Evolutionary conservation across 1,140 invertebrate species (phyloP).

Genomic region (Bombus pascuorum): DNA sequence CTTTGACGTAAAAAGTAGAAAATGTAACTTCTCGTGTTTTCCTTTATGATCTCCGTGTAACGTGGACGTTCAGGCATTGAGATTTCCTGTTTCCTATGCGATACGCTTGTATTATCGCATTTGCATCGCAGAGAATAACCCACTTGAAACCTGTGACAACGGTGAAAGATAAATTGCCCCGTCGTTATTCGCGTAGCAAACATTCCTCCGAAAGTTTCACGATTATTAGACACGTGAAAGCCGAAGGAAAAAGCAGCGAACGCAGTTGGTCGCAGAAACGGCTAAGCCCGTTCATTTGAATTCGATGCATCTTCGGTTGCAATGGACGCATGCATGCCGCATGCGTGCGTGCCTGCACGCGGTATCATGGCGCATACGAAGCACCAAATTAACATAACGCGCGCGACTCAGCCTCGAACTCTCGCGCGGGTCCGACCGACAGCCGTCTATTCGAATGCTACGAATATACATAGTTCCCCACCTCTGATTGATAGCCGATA

Average conservation of each 20-base stretch:
- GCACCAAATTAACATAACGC: slow-evolving; percentile 67
- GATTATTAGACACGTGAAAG: slow-evolving; percentile 25
- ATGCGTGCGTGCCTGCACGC: slow-evolving; percentile 55
- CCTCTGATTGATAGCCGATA: slow-evolving; percentile 56
- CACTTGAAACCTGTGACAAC: background rate
- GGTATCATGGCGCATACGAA: slow-evolving; percentile 71
- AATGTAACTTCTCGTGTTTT: too few relatives aligned
- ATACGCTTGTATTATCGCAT: background rate
- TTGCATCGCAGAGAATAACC: background rate
- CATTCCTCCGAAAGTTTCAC: background rate
- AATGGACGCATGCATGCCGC: slow-evolving; percentile 50
- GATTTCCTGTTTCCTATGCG: background rate
- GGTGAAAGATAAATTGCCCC: background rate
- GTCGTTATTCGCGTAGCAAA: background rate
- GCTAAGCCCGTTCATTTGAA: slow-evolving; percentile 65
- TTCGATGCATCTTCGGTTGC: slow-evolving; percentile 63
- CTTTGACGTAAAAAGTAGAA: too few relatives aligned
- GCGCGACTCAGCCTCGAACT: slow-evolving; percentile 21
- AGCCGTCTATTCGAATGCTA: slow-evolving; percentile 45
- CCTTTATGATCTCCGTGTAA: too few relatives aligned
- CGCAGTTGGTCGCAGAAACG: slow-evolving; percentile 15
- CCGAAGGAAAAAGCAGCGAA: slow-evolving; percentile 13
- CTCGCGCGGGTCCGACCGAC: background rate
- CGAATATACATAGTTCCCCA: slow-evolving; percentile 44
- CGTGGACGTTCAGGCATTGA: background rate